A percentile compares a stretch with the other conserved stretches of the same genome.
Evolutionary conservation across 2,888 invertebrate species (phyloP).

Genomic region (Tetramorium bicarinatum): DNA sequence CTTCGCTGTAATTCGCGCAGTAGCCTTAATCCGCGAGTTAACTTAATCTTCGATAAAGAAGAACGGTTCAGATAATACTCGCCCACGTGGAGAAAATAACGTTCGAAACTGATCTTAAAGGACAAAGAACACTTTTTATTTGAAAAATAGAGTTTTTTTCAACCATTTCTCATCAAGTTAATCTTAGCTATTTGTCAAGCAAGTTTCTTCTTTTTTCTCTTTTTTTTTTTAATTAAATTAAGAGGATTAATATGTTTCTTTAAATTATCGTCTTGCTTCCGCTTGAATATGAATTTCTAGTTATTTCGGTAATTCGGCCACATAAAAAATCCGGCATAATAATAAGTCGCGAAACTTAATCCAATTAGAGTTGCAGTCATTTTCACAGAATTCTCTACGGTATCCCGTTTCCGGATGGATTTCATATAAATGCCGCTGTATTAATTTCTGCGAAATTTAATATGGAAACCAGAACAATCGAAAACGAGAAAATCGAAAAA

Average conservation of each 20-base stretch:
- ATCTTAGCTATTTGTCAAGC: not conserved
- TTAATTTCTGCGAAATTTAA: constrained; percentile 39
- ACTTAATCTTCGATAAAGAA: constrained; percentile 39
- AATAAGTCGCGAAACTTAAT: constrained; percentile 31
- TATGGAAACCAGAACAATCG: constrained; percentile 10
- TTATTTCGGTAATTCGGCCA: not conserved
- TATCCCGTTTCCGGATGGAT: constrained; percentile 10
- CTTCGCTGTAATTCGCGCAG: constrained; percentile 36
- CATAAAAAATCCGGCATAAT: not conserved
- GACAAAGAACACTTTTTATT: not conserved
- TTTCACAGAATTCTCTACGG: constrained; percentile 20
- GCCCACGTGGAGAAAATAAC: not conserved
- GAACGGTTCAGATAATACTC: constrained; percentile 1
- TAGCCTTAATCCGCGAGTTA: constrained; percentile 34
- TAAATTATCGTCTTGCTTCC: not conserved
- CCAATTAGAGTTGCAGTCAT: constrained; percentile 25
- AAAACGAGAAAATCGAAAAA: constrained; percentile 27
- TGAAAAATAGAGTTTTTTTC: constrained; percentile 1
- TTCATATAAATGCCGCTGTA: constrained; percentile 25
- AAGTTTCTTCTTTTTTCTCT: not conserved
- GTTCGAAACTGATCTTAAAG: not conserved
- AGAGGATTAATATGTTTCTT: not conserved
- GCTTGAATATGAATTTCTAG: constrained; percentile 1
- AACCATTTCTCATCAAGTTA: not conserved
- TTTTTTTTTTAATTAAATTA: not conserved